These are phyloP conservation scores for Pachyuromys duprasi DNA, from an alignment of 2,797 vertebrate genomes.

Conservation along the genomic window DNA sequence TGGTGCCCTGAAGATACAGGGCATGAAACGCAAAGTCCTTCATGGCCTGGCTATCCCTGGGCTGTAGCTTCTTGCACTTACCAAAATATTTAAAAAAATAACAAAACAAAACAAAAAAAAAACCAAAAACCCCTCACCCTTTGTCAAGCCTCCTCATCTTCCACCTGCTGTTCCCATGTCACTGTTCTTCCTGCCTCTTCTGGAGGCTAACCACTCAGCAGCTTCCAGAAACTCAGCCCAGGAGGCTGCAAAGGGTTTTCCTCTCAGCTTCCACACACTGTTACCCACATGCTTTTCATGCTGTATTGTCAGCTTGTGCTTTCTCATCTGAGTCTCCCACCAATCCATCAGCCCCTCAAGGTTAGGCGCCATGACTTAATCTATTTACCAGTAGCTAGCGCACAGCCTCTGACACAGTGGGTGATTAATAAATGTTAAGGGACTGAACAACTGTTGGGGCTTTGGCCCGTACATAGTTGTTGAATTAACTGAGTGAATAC, in stretches of 20 bases:
- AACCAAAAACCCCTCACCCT: background rate
- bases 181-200: background rate
- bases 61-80: too few relatives aligned
- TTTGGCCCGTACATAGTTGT: background rate
- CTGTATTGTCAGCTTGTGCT: background rate
- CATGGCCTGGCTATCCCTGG: background rate
- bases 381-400: background rate
- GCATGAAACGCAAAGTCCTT: background rate
- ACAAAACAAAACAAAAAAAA: background rate
- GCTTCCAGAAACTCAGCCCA: background rate
- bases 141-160: background rate
- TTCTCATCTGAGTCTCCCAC: background rate
- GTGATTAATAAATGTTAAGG: background rate
- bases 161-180: background rate
- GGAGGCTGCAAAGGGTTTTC: background rate
- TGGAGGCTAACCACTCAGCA: background rate
- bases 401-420: background rate
- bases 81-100: background rate
- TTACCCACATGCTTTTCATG: background rate
- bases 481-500: background rate
- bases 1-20: background rate
- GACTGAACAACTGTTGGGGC: background rate
- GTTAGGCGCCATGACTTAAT: background rate
- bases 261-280: background rate
- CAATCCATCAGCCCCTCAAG: background rate